Evolutionary conservation across 1,140 invertebrate genomes (phyloP).

Genomic region (Chymomyza costata): DNA sequence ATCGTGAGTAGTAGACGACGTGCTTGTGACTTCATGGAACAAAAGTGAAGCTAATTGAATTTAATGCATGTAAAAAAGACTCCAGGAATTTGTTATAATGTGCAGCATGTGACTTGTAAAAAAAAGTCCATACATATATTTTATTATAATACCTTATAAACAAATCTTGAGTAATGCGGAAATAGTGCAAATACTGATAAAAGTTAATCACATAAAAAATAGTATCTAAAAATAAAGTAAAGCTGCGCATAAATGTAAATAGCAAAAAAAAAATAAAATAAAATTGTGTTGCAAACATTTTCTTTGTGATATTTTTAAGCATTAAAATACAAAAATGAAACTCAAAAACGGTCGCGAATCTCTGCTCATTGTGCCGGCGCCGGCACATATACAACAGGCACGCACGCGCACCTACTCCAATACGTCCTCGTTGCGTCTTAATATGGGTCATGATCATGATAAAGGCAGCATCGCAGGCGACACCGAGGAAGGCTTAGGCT

Average conservation of each 20-base stretch:
- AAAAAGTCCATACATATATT: no score
- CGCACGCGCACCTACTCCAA: conserved; percentile 61
- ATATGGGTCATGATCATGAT: conserved; percentile 47
- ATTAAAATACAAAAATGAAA: conserved; percentile 38
- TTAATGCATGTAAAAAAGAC: conserved; percentile 48
- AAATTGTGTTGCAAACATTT: conserved; percentile 5
- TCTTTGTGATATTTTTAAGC: conserved; percentile 31
- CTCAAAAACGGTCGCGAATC: conserved; percentile 50
- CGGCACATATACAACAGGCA: conserved; percentile 23
- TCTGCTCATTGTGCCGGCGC: conserved; percentile 47
- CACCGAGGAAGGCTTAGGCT: conserved; percentile 82
- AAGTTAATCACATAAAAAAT: conserved; percentile 18
- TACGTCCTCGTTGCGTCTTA: conserved; percentile 50
- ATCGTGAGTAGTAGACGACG: no score
- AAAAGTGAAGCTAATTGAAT: conserved; percentile 61
- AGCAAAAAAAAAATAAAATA: conserved; percentile 12
- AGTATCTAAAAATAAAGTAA: conserved; percentile 5
- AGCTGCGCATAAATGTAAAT: no score
- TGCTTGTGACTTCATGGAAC: conserved; percentile 60
- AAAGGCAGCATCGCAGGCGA: conserved; percentile 54
- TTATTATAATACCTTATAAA: no score
- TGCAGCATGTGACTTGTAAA: conserved; percentile 33
- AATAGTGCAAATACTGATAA: conserved; percentile 1
- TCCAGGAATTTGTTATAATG: conserved; percentile 17
- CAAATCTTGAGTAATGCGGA: conserved; percentile 33